A percentile compares a stretch with the other conserved stretches of the same genome.
phyloP scores from a whole-genome alignment of 2,113 vertebrate genomes.

The Odontophorus gujanensis region DNA sequence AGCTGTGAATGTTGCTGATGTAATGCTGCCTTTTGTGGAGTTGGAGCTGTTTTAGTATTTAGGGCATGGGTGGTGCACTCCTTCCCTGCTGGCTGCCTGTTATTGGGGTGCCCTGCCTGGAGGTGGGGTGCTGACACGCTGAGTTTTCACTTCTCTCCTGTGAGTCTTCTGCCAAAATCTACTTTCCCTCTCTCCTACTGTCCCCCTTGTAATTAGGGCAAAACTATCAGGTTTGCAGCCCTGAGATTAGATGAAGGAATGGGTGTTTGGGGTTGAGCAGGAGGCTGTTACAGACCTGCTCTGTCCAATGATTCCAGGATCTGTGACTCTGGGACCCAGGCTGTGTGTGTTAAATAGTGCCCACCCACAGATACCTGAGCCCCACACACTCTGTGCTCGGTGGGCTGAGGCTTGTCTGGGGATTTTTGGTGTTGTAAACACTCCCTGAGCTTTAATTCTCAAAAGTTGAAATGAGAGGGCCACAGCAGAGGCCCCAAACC shows the following conservation, averaged over 20 bases:
- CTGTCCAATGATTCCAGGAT: not conserved
- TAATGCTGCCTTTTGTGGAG: not conserved
- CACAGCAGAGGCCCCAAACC: not conserved
- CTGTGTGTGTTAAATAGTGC: not conserved
- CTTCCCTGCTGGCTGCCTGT: accelerated
- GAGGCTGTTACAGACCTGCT: not conserved
- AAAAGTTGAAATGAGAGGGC: not conserved
- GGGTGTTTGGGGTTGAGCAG: not conserved
- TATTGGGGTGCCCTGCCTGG: not conserved
- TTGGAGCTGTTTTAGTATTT: not conserved
- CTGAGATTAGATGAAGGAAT: not conserved
- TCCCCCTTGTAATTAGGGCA: not conserved
- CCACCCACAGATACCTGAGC: not conserved
- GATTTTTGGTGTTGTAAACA: not conserved
- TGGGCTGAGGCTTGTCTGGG: not conserved
- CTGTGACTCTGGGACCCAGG: not conserved
- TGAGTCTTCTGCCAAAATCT: not conserved
- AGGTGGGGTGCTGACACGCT: not conserved
- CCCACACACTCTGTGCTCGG: not conserved
- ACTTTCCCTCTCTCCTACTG: not conserved
- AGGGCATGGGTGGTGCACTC: not conserved
- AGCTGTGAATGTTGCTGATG: not conserved
- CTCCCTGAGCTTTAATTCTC: not conserved
- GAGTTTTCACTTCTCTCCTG: not conserved
- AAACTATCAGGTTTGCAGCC: not conserved